A percentile compares a stretch with the other conserved stretches of the same genome.
Evolutionary conservation across 2,797 vertebrate species (phyloP).

Genomic region (Dendrocincla fuliginosa): DNA sequence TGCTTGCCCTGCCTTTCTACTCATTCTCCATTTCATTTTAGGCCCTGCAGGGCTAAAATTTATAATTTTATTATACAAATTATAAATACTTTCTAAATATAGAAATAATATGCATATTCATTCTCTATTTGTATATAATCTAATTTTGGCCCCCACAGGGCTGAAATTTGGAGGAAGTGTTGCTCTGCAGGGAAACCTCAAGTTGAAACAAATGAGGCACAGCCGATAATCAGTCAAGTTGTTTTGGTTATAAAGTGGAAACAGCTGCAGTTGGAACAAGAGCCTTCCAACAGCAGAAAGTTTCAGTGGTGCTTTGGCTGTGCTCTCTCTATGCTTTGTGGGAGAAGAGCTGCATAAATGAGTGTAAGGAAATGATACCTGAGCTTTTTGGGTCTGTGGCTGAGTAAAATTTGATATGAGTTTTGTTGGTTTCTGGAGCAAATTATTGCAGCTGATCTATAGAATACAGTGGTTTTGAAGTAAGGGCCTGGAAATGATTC

Average conservation of each 20-base stretch:
- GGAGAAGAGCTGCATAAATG: not conserved
- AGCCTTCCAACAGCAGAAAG: not conserved
- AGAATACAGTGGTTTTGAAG: not conserved
- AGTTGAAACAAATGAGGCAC: not conserved
- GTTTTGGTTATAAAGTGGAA: not conserved
- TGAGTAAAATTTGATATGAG: not conserved
- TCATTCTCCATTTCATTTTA: not conserved
- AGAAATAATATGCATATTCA: not conserved
- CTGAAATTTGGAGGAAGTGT: not conserved
- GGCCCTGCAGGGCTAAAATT: not conserved
- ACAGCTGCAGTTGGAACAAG: not conserved
- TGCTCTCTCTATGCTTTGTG: fast-evolving
- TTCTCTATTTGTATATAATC: not conserved
- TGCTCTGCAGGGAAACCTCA: not conserved
- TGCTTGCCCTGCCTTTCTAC: not conserved
- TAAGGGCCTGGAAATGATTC: not conserved
- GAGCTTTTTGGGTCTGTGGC: not conserved
- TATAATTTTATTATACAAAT: no score
- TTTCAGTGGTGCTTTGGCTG: fast-evolving
- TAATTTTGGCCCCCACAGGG: not conserved
- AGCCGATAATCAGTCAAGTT: not conserved
- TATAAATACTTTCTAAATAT: not conserved
- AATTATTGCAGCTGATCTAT: not conserved
- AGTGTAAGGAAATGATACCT: not conserved
- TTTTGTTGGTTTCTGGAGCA: not conserved